Evolutionary conservation across 2,888 invertebrate species (phyloP).

Genomic region (Cryptocheilus praepositus): DNA sequence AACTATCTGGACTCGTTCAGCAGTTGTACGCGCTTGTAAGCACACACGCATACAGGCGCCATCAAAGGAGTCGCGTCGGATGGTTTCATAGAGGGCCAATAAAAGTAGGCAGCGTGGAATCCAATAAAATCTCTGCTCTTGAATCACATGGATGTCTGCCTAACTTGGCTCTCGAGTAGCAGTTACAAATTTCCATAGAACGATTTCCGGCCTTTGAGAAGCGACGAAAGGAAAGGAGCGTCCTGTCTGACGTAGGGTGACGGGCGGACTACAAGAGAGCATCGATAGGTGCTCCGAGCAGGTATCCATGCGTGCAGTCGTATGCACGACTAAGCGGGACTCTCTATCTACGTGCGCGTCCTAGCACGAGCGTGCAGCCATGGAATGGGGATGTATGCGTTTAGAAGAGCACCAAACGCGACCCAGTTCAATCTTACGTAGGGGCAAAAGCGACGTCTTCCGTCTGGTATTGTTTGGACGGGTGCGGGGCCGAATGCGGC

Average conservation of each 20-base stretch:
- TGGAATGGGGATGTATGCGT: too few species aligned
- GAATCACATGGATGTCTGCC: constrained; percentile 46
- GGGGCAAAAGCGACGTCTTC: constrained; percentile 30
- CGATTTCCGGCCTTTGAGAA: constrained; percentile 49
- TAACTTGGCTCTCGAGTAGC: constrained; percentile 42
- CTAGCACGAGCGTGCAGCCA: too few species aligned
- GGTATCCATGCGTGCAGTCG: constrained; percentile 12
- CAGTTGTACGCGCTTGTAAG: constrained; percentile 11
- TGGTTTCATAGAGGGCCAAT: constrained; percentile 46
- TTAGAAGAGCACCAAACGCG: constrained; percentile 12
- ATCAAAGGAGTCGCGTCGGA: constrained; percentile 42
- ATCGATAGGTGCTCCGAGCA: constrained; percentile 15
- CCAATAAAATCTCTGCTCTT: constrained; percentile 53
- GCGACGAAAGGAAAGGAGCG: constrained; percentile 37
- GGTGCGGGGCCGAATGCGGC: constrained; percentile 55
- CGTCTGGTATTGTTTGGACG: constrained; percentile 46
- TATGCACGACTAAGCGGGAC: constrained; percentile 19
- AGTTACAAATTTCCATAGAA: constrained; percentile 55
- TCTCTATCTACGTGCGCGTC: not conserved
- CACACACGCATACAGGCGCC: constrained; percentile 23
- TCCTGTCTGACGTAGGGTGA: constrained; percentile 8
- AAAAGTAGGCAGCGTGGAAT: constrained; percentile 42
- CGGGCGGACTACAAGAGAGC: constrained; percentile 10
- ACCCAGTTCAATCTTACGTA: constrained; percentile 30
- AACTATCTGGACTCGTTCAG: not conserved